phyloP scores from a whole-genome alignment of 1,140 invertebrate species.

The Episyrphus balteatus region DNA sequence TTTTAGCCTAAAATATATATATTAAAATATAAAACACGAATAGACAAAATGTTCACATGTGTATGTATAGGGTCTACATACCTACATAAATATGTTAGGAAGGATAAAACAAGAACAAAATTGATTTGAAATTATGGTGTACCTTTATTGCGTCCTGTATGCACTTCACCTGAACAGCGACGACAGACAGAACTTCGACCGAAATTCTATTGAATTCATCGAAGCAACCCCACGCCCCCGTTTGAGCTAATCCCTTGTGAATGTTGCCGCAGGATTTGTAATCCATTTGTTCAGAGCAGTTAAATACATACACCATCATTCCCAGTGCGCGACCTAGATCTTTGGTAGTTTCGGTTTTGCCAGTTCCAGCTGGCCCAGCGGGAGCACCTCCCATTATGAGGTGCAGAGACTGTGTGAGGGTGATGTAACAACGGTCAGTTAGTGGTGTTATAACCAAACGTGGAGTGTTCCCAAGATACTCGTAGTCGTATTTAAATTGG shows the following conservation, averaged over 20 bases:
- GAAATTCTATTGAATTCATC: constrained; percentile 93
- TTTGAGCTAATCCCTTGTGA: constrained; percentile 78
- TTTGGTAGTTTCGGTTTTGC: constrained; percentile 91
- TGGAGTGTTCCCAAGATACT: constrained; percentile 84
- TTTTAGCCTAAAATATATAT: constrained; percentile 43
- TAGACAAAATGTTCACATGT: not conserved
- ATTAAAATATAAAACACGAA: not conserved
- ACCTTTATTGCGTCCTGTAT: constrained; percentile 74
- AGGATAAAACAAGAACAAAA: not conserved
- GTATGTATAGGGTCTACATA: not conserved
- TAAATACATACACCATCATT: constrained; percentile 92
- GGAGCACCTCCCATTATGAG: constrained; percentile 86
- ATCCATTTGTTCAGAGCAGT: constrained; percentile 95
- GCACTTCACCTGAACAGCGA: constrained; percentile 74
- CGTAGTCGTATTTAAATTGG: constrained; percentile 81
- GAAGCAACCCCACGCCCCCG: constrained; percentile 92
- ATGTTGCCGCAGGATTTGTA: constrained; percentile 89
- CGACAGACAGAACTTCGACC: constrained; percentile 85
- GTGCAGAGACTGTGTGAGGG: constrained; percentile 78
- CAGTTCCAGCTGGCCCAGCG: constrained; percentile 75
- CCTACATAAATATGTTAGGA: not conserved
- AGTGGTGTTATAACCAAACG: constrained; percentile 79
- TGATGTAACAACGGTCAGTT: constrained; percentile 87
- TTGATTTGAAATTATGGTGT: not conserved
- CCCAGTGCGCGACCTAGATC: constrained; percentile 81